Percentiles rank a stretch among this genome's conserved stretches.
phyloP scores from a whole-genome alignment of 2,888 invertebrate species.

The Chaetoderma sp. region DNA sequence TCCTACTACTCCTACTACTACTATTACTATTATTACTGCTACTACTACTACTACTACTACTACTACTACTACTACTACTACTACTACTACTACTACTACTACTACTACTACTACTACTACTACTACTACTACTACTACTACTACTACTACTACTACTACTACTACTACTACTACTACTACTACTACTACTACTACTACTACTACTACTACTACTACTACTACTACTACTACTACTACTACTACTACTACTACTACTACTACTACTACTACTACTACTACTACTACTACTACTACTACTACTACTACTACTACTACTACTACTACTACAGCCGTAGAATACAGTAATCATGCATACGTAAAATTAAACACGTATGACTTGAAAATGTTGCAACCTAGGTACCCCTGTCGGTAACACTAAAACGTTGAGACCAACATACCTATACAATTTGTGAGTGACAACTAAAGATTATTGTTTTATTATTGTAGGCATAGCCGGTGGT shows the following conservation, averaged over 20 bases:
- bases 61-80: slow-evolving; percentile 29
- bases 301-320: slow-evolving; percentile 21
- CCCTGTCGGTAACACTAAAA: too few species aligned
- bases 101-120: slow-evolving; percentile 29
- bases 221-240: slow-evolving; percentile 28
- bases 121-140: slow-evolving; percentile 28
- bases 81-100: slow-evolving; percentile 31
- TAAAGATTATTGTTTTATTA: too few species aligned
- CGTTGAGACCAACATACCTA: too few species aligned
- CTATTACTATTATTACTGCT: slow-evolving; percentile 2
- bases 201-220: slow-evolving; percentile 28
- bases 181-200: slow-evolving; percentile 27
- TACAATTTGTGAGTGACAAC: too few species aligned
- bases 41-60: slow-evolving; percentile 13
- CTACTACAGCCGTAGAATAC: too few species aligned
- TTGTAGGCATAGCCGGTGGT: background rate
- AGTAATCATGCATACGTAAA: too few species aligned
- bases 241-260: slow-evolving; percentile 27
- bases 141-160: slow-evolving; percentile 20
- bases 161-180: slow-evolving; percentile 28
- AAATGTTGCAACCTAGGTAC: too few species aligned
- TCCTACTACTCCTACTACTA: too few species aligned
- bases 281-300: slow-evolving; percentile 23
- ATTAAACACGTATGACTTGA: too few species aligned
- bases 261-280: slow-evolving; percentile 26